Conservation (phyloP, 2,113 vertebrate genomes). For the Corythornis cristatus region DNA sequence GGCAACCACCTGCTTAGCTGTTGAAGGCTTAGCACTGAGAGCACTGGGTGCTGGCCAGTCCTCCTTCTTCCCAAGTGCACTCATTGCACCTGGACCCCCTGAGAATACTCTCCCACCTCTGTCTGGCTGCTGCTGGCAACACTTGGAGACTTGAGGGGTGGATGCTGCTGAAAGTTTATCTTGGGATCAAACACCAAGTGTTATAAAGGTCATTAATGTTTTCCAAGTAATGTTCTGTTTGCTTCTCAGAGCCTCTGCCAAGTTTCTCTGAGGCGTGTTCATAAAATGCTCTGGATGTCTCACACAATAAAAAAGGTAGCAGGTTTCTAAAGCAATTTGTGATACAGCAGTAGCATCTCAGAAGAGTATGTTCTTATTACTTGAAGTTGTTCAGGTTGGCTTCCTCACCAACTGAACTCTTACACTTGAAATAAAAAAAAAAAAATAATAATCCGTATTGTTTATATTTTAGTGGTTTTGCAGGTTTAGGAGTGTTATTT, state of each 20-base stretch:
- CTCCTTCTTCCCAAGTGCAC: not conserved
- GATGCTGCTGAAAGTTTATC: slow-evolving; percentile 27
- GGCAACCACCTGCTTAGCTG: not conserved
- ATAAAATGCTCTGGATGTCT: not conserved
- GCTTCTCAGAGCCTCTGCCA: slow-evolving; percentile 52
- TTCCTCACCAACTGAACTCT: not conserved
- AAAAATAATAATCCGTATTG: not conserved
- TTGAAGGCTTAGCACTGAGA: not conserved
- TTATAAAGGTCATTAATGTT: slow-evolving; percentile 62
- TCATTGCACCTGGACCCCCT: not conserved
- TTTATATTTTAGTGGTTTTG: not conserved
- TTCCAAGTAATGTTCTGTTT: slow-evolving; percentile 48
- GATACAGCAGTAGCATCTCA: slow-evolving; percentile 1
- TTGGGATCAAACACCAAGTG: slow-evolving; percentile 40
- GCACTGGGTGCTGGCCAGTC: not conserved
- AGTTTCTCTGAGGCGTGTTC: slow-evolving; percentile 31
- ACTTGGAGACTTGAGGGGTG: not conserved
- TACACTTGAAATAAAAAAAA: not conserved
- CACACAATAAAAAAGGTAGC: not conserved
- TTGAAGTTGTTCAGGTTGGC: not conserved
- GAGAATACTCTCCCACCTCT: not conserved
- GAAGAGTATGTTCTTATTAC: not conserved
- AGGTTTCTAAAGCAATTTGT: slow-evolving; percentile 29
- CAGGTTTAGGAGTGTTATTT: not conserved
- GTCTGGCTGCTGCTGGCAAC: not conserved